Evolutionary conservation across 2,797 vertebrate genomes (phyloP).

Genomic region (Mergus octosetaceus): DNA sequence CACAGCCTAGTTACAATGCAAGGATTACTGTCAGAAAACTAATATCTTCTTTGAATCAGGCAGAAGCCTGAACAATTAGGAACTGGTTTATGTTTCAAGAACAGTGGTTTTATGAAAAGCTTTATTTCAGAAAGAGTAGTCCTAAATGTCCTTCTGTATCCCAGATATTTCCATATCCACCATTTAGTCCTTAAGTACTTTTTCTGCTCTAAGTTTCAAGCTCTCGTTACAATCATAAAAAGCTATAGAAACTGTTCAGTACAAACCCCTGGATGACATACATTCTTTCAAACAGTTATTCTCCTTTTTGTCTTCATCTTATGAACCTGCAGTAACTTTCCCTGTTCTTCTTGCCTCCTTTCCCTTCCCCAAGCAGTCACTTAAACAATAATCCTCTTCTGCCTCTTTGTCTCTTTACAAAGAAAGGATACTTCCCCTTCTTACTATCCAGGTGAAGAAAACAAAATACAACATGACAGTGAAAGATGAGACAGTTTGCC

Average conservation of each 20-base stretch:
- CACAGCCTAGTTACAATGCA: not conserved
- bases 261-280: not conserved
- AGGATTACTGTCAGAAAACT: not conserved
- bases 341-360: not conserved
- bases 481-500: not conserved
- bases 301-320: not conserved
- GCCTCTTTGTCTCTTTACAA: not conserved
- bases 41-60: not conserved
- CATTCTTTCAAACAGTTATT: not conserved
- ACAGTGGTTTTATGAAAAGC: not conserved
- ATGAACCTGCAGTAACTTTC: not conserved
- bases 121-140: not conserved
- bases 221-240: not conserved
- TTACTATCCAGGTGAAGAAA: not conserved
- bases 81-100: not conserved
- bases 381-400: not conserved
- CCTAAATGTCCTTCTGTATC: not conserved
- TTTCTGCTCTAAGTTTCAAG: not conserved
- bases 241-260: not conserved
- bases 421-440: not conserved
- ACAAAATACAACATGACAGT: not conserved
- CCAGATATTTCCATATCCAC: not conserved
- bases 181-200: not conserved
- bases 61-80: not conserved
- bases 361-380: not conserved